These are phyloP conservation scores for Amyelois transitella DNA, from an alignment of 1,140 invertebrate species.

Conservation along the genomic window DNA sequence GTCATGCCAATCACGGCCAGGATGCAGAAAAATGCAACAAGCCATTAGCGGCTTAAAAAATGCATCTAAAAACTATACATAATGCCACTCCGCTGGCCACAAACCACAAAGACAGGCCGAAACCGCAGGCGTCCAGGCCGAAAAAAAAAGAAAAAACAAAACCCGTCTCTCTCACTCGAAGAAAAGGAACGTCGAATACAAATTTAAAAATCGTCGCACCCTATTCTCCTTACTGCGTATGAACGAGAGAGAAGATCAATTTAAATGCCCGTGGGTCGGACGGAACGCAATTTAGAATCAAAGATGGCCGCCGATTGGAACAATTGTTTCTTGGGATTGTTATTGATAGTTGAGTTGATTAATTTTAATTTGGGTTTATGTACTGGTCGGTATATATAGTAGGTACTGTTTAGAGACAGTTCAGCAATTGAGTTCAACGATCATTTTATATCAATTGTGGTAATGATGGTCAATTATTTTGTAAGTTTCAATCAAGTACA, in stretches of 20 bases:
- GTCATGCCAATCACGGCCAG: background rate
- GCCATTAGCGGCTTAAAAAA: background rate
- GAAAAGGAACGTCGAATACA: slow-evolving; percentile 1
- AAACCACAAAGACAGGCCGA: background rate
- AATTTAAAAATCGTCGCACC: slow-evolving; percentile 10
- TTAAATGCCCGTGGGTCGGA: slow-evolving; percentile 6
- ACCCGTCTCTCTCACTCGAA: background rate
- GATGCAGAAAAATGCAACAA: background rate
- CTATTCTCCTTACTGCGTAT: background rate
- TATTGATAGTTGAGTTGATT: slow-evolving; percentile 1
- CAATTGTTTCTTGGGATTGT: slow-evolving; percentile 5
- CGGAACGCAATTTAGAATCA: slow-evolving; percentile 4
- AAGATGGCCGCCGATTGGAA: slow-evolving; percentile 9
- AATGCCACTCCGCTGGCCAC: background rate
- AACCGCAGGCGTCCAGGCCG: slow-evolving; percentile 2
- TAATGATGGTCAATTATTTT: no score
- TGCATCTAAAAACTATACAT: background rate
- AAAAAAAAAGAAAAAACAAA: slow-evolving; percentile 4
- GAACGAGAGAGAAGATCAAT: slow-evolving; percentile 6
- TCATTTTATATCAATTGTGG: background rate
- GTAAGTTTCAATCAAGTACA: no score
- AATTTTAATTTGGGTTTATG: slow-evolving; percentile 3
- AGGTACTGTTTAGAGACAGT: background rate
- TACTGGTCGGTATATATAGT: background rate
- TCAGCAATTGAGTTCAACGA: background rate